Evolutionary conservation across 2,888 invertebrate genomes (phyloP), one percentile per base, ranked within the genome.

Genomic region (Synergus itoensis): DNA sequence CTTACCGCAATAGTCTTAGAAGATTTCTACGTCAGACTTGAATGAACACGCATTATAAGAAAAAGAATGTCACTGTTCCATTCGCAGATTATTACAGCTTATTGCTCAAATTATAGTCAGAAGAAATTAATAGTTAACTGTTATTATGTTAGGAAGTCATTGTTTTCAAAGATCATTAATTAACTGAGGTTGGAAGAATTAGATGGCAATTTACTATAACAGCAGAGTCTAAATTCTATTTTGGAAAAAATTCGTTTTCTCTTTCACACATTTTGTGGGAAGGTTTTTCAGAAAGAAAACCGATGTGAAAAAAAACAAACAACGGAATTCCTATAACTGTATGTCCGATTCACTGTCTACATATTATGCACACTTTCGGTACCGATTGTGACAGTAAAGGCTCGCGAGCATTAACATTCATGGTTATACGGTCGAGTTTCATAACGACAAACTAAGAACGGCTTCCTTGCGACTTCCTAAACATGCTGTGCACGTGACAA

Each of bases 381-480:
- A 73, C 73, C 73, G 73, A 73, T 73, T 73, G 73, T 53, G 73
- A 73, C 69, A 69, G 69, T 69, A 69, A 69, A 69, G 69, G 69
- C 73, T 73, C 53, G 73, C 53, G n/a, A 77, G 80, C 81, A 84
- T 86, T 87, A 85, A 84, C 86, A 87, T 87, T 87, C 84, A 85
- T 76, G 80, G 82, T 83, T 84, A 53, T 53, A 81, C 81, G 82
- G 81, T 82, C 76, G 77, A 81, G 83, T 86, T 86, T 86, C 82
- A 85, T 86, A 85, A 88, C 82, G 81, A 85, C 85, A 84, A 83
- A 85, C 83, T 84, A 80, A 85, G 84, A 85, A 84, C 83, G 81
- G 86, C 84, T 80, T 83, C 18, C 77, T 64, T 77, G 73, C 77
- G 73, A 80, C 78, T 81, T 80, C 80, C 81, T 79, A 79, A 80